These are phyloP conservation scores for Sylvicola cinctus DNA, from an alignment of 2,888 invertebrate species.

Conservation along the genomic window DNA sequence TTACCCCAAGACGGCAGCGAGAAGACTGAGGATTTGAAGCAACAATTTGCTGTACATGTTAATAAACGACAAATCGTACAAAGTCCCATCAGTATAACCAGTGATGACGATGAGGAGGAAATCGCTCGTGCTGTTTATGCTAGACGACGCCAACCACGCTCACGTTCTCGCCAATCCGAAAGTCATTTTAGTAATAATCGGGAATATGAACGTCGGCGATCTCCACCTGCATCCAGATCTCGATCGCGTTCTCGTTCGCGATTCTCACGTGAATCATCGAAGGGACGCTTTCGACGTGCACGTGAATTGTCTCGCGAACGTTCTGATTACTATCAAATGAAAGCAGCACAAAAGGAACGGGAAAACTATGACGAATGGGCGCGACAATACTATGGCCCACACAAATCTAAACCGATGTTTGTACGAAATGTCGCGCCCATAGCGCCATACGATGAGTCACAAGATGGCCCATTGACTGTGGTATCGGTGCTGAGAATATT, in stretches of 20 bases:
- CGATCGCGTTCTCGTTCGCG: conserved; percentile 5
- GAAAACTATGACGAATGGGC: conserved; percentile 5
- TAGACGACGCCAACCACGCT: conserved; percentile 13
- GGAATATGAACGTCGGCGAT: conserved; percentile 5
- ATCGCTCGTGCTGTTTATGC: conserved; percentile 7
- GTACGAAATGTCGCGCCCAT: conserved; percentile 10
- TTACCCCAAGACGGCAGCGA: conserved; percentile 27
- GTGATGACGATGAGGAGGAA: conserved; percentile 4
- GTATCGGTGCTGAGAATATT: conserved; percentile 50
- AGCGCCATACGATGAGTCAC: conserved; percentile 20
- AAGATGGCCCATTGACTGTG: conserved; percentile 32
- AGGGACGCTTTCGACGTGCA: conserved; percentile 4
- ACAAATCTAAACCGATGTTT: not conserved
- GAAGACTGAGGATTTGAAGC: conserved; percentile 18
- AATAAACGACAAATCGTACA: not conserved
- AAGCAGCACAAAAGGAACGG: not conserved
- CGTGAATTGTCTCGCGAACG: conserved; percentile 6
- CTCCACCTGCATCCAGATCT: not conserved
- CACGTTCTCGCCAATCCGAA: conserved; percentile 8
- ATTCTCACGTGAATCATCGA: conserved; percentile 5
- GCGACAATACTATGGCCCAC: conserved; percentile 13
- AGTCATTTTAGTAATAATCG: not conserved
- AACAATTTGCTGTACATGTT: conserved; percentile 20
- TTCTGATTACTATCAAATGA: conserved; percentile 5
- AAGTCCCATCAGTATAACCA: not conserved